A percentile compares a stretch with the other conserved stretches of the same genome.
These are phyloP conservation scores for Microcebus ravelobensis DNA, from an alignment of 2,113 vertebrate species.

Conservation along the genomic window DNA sequence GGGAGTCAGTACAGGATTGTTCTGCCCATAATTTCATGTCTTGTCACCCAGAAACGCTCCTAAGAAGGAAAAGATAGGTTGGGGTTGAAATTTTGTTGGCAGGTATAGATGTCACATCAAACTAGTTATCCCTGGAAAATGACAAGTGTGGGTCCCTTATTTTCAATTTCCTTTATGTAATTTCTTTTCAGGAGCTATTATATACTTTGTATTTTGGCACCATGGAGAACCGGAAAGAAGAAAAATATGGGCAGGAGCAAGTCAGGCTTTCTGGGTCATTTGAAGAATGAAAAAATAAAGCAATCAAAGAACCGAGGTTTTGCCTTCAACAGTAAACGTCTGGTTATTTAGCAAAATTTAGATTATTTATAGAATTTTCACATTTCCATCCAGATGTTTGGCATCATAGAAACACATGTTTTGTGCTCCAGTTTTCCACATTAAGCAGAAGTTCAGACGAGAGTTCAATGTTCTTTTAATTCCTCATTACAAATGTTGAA, in stretches of 20 bases:
- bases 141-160: background rate
- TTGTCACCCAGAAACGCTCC: background rate
- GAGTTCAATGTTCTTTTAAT: background rate
- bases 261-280: background rate
- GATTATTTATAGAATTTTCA: conserved; percentile 51
- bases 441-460: background rate
- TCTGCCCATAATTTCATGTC: background rate
- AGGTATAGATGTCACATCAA: background rate
- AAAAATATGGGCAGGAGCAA: background rate
- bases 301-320: background rate
- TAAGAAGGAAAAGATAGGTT: background rate
- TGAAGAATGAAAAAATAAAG: background rate
- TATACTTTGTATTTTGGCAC: background rate
- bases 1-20: background rate
- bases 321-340: background rate
- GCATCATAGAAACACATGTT: background rate
- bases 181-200: background rate
- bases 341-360: conserved; percentile 38
- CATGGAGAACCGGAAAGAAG: background rate
- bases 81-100: background rate
- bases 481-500: background rate
- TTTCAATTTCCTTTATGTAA: background rate
- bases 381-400: conserved; percentile 47
- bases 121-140: background rate
- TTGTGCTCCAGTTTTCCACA: background rate